A percentile compares a stretch with the other conserved stretches of the same genome.
Evolutionary conservation across 2,113 vertebrate species (phyloP).

Genomic region (Crotophaga sulcirostris): DNA sequence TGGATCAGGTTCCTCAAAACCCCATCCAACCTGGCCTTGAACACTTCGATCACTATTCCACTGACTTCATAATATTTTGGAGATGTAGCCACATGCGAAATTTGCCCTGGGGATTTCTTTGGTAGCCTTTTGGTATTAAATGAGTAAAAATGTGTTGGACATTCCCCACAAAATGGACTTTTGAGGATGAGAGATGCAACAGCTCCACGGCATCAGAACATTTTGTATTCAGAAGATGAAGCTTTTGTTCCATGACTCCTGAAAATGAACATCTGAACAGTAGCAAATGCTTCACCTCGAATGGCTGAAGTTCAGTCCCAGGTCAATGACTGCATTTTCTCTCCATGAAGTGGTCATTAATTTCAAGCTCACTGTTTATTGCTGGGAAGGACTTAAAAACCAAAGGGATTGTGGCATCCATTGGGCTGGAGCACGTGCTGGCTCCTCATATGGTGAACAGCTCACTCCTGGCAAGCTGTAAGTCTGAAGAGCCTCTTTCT

Average conservation of each 20-base stretch:
- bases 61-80: neutral
- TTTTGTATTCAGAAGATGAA: slow-evolving; percentile 1
- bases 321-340: slow-evolving; percentile 42
- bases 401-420: neutral
- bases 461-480: neutral
- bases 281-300: neutral
- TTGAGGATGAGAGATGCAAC: neutral
- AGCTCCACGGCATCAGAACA: neutral
- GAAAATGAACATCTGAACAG: slow-evolving; percentile 5
- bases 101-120: neutral
- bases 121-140: neutral
- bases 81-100: accelerated
- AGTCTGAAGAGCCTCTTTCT: neutral
- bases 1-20: too few relatives aligned
- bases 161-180: neutral
- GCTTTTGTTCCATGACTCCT: neutral
- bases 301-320: slow-evolving; percentile 34
- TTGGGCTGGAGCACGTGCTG: neutral
- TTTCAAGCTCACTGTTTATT: neutral
- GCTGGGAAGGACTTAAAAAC: neutral
- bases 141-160: neutral
- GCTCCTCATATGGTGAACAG: neutral
- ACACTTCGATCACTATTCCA: neutral
- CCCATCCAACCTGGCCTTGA: too few relatives aligned
- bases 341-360: slow-evolving; percentile 3